Evolutionary conservation across 2,797 vertebrate species (phyloP).

Genomic region (Remorina albescens): DNA sequence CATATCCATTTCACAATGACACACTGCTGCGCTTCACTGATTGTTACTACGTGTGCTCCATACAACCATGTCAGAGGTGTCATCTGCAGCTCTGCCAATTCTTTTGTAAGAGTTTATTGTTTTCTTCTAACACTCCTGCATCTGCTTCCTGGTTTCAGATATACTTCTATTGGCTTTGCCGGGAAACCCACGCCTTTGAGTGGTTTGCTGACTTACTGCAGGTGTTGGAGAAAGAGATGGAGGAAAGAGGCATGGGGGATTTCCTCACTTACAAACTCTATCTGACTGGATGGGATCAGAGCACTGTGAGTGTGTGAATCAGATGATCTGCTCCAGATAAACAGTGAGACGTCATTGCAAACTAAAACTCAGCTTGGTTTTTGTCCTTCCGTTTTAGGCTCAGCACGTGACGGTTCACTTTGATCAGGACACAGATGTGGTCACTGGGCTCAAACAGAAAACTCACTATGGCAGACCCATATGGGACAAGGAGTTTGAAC

Average conservation of each 20-base stretch:
- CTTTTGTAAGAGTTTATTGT: constrained; percentile 34
- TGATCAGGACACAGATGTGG: constrained; percentile 86
- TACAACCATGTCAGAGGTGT: neutral
- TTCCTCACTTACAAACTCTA: constrained; percentile 94
- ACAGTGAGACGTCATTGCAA: neutral
- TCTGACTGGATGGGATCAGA: constrained; percentile 91
- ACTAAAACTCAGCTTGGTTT: neutral
- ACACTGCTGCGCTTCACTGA: neutral
- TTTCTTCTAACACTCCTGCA: neutral
- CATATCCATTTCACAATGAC: neutral
- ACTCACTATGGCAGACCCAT: constrained; percentile 90
- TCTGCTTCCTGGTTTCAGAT: constrained; percentile 85
- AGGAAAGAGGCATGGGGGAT: constrained; percentile 87
- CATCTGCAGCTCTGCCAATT: neutral
- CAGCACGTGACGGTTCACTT: constrained; percentile 85
- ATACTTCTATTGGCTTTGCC: constrained; percentile 96
- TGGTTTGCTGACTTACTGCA: constrained; percentile 94
- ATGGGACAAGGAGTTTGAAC: constrained; percentile 92
- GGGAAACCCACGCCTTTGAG: constrained; percentile 92
- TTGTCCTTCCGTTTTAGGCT: constrained; percentile 70
- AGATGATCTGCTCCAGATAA: neutral
- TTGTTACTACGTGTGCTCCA: too few relatives aligned
- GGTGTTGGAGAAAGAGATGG: constrained; percentile 93
- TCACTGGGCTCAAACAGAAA: constrained; percentile 94
- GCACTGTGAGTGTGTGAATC: constrained; percentile 86